phyloP scores from a whole-genome alignment of 2,888 invertebrate species.

The Trisateles emortualis region DNA sequence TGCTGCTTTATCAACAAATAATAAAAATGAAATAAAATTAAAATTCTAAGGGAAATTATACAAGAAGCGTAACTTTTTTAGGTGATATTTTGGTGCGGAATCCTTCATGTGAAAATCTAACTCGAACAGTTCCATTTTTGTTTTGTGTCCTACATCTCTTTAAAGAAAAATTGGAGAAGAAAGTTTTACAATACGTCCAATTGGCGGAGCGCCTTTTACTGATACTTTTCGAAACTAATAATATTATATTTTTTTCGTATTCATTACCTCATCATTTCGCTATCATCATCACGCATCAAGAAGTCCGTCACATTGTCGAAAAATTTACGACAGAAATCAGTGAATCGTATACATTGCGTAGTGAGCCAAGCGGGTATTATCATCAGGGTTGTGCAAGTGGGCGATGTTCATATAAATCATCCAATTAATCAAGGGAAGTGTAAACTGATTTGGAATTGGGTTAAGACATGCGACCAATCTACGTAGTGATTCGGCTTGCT shows the following conservation, averaged over 20 bases:
- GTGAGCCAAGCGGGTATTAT: conserved; percentile 22
- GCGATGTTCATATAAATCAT: conserved; percentile 35
- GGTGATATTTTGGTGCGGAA: too few species aligned
- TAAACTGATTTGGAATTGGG: conserved; percentile 32
- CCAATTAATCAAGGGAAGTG: conserved; percentile 35
- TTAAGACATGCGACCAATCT: conserved; percentile 34
- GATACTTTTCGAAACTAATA: background rate
- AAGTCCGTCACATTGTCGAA: conserved; percentile 17
- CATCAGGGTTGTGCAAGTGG: conserved; percentile 8
- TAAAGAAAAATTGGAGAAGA: too few species aligned
- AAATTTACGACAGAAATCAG: conserved; percentile 32
- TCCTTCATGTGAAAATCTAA: too few species aligned
- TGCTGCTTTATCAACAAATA: too few species aligned
- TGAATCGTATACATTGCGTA: conserved; percentile 18
- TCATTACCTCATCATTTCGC: conserved; percentile 9
- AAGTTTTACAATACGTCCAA: too few species aligned
- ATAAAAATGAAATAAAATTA: too few species aligned
- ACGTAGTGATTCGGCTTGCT: conserved; percentile 30
- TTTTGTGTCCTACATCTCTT: too few species aligned
- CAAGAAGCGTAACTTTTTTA: too few species aligned
- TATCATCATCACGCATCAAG: conserved; percentile 13
- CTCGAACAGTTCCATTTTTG: too few species aligned
- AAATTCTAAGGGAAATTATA: too few species aligned
- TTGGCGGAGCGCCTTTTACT: too few species aligned
- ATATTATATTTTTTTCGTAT: background rate